phyloP scores from a whole-genome alignment of 1,140 invertebrate genomes.

The Drosophila parabipectinata region DNA sequence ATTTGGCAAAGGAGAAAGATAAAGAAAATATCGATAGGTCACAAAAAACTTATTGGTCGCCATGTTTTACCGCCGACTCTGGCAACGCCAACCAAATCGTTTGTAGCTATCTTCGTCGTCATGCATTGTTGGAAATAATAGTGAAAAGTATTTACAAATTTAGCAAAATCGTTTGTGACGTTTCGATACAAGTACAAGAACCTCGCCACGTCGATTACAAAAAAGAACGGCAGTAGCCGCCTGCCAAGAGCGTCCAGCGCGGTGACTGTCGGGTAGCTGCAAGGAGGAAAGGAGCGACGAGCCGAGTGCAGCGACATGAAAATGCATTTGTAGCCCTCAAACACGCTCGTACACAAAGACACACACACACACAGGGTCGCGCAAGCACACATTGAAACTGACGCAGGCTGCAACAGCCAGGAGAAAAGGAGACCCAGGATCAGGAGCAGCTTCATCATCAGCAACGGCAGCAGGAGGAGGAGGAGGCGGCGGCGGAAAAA shows the following conservation, averaged over 20 bases:
- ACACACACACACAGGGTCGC: conserved; percentile 25
- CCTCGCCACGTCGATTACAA: conserved; percentile 15
- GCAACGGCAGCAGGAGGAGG: conserved; percentile 16
- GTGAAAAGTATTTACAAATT: conserved; percentile 53
- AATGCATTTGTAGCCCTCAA: conserved; percentile 71
- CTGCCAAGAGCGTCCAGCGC: conserved; percentile 45
- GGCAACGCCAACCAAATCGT: background rate
- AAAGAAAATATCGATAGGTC: background rate
- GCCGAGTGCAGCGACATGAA: conserved; percentile 76
- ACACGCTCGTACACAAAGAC: conserved; percentile 44
- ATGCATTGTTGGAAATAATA: conserved; percentile 27
- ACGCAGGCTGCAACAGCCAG: conserved; percentile 38
- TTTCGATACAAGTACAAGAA: conserved; percentile 41
- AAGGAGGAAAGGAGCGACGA: conserved; percentile 41
- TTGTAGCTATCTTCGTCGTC: conserved; percentile 1
- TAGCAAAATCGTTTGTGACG: conserved; percentile 46
- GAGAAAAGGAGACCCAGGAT: conserved; percentile 27
- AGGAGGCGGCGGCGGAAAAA: conserved; percentile 46
- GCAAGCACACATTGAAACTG: conserved; percentile 23
- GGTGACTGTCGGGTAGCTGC: conserved; percentile 1
- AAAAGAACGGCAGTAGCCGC: conserved; percentile 29
- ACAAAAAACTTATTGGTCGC: background rate
- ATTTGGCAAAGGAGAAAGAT: too few species aligned
- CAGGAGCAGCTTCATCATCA: conserved; percentile 28
- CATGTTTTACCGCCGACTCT: background rate